phyloP scores from a whole-genome alignment of 2,888 invertebrate species.

The Selenia dentaria region DNA sequence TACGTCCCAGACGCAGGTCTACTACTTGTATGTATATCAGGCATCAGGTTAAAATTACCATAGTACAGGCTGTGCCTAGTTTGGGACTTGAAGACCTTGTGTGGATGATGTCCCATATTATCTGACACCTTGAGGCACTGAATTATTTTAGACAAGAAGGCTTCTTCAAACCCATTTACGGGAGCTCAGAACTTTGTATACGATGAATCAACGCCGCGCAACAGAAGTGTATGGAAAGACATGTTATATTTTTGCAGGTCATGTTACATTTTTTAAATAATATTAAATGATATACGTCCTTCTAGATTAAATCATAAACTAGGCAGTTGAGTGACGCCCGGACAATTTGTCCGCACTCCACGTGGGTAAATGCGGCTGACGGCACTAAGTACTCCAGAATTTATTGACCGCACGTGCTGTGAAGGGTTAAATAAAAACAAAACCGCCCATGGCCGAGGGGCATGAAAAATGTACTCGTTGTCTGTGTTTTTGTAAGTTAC shows the following conservation, averaged over 20 bases:
- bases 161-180: no score
- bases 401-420: constrained; percentile 71
- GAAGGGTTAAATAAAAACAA: constrained; percentile 29
- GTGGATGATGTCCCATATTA: no score
- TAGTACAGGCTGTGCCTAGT: not conserved
- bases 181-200: no score
- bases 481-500: constrained; percentile 34
- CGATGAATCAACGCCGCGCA: no score
- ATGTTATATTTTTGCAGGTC: no score
- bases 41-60: not conserved
- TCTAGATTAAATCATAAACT: constrained; percentile 22
- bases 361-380: constrained; percentile 60
- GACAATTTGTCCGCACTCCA: constrained; percentile 57
- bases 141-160: no score
- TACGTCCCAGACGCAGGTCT: no score
- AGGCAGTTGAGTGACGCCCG: constrained; percentile 50
- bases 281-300: not conserved
- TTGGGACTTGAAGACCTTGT: not conserved
- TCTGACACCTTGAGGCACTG: no score
- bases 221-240: no score
- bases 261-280: no score
- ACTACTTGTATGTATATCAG: no score
- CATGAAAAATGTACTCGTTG: constrained; percentile 7
- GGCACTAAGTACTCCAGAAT: constrained; percentile 69
- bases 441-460: constrained; percentile 8